Percentiles rank a stretch among this genome's conserved stretches.
Evolutionary conservation across 2,113 vertebrate species (phyloP).

Genomic region (Nipponia nippon): DNA sequence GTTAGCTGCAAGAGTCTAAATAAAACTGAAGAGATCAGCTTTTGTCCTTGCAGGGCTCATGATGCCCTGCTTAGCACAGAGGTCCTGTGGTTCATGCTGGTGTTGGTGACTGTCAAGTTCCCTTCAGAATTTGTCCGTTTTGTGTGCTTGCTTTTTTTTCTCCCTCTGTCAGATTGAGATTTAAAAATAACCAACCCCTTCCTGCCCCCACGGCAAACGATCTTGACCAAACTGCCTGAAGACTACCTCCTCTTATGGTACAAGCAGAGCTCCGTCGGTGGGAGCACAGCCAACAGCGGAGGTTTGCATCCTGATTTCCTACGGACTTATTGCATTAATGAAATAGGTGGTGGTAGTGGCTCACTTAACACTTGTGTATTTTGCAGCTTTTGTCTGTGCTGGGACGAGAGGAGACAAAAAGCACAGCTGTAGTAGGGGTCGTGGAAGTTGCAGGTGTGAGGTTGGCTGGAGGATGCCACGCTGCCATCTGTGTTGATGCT

Average conservation of each 20-base stretch:
- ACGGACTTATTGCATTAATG: neutral
- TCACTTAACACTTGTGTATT: neutral
- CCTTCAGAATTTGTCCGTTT: neutral
- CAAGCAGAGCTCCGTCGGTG: accelerated
- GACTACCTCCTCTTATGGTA: neutral
- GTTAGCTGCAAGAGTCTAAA: neutral
- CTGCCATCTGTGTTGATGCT: constrained; percentile 22
- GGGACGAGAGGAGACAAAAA: neutral
- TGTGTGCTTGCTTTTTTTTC: neutral
- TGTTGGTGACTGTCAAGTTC: neutral
- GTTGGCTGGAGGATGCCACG: neutral
- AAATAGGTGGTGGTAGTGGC: neutral
- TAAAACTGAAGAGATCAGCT: neutral
- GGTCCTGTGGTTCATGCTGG: neutral
- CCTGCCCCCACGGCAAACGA: neutral
- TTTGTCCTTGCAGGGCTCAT: accelerated
- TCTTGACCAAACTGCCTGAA: neutral
- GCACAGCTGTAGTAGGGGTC: constrained; percentile 22
- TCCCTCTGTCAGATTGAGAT: neutral
- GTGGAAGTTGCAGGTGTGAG: constrained; percentile 26
- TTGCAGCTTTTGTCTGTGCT: neutral
- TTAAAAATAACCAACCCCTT: neutral
- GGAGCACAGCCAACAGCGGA: neutral
- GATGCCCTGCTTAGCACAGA: neutral
- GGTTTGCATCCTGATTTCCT: neutral